A percentile compares a stretch with the other conserved stretches of the same genome.
phyloP scores from a whole-genome alignment of 2,888 invertebrate species.

The Tenthredo livida region DNA sequence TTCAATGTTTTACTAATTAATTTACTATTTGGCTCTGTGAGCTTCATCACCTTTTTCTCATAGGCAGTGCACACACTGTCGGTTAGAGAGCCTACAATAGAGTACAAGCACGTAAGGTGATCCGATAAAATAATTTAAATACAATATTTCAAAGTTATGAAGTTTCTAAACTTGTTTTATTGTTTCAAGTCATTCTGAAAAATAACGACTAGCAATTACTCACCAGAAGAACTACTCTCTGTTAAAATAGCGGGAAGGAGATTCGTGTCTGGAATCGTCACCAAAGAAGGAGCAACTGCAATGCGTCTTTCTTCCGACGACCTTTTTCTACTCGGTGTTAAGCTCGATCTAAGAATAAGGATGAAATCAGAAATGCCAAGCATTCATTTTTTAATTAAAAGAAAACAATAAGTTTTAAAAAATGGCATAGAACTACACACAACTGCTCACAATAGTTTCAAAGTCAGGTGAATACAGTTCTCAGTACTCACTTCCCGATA shows the following conservation, averaged over 20 bases:
- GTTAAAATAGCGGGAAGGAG: slow-evolving; percentile 78
- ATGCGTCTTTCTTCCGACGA: slow-evolving; percentile 80
- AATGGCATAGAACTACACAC: neutral
- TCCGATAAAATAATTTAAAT: slow-evolving; percentile 12
- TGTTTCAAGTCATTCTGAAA: neutral
- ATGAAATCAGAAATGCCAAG: slow-evolving; percentile 1
- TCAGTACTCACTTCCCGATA: slow-evolving; percentile 54
- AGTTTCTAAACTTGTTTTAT: neutral
- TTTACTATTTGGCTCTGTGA: slow-evolving; percentile 63
- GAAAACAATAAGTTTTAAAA: neutral
- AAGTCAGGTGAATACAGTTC: neutral
- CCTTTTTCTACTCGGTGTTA: slow-evolving; percentile 76
- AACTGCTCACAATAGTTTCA: neutral
- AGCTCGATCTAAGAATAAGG: slow-evolving; percentile 62
- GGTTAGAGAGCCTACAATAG: slow-evolving; percentile 79
- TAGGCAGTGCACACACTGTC: slow-evolving; percentile 83
- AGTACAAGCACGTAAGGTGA: slow-evolving; percentile 51
- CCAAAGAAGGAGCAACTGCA: slow-evolving; percentile 76
- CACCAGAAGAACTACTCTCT: slow-evolving; percentile 83
- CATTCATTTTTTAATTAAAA: neutral
- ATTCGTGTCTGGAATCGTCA: slow-evolving; percentile 78
- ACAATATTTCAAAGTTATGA: neutral
- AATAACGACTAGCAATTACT: slow-evolving; percentile 55
- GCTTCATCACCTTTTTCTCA: slow-evolving; percentile 75
- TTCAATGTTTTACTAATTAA: slow-evolving; percentile 59